Conservation (phyloP, 2,888 invertebrate species). For the Pristionchus arcanus region DNA sequence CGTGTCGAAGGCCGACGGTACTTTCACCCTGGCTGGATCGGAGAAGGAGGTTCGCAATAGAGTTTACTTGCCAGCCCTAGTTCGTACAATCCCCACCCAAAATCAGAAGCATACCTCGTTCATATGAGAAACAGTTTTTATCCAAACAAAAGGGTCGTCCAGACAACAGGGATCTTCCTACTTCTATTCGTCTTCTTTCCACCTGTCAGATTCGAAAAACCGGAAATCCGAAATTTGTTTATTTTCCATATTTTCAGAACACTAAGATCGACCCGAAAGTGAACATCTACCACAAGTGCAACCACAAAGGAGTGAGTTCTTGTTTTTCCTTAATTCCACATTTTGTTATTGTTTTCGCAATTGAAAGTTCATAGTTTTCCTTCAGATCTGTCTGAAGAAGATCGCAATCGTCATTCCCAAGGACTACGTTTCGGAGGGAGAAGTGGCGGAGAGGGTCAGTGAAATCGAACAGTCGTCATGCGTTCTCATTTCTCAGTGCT, state of each 20-base stretch:
- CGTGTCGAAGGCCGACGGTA: slow-evolving; percentile 67
- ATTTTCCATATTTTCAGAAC: slow-evolving; percentile 41
- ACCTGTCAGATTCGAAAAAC: too few relatives aligned
- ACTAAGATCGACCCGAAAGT: slow-evolving; percentile 66
- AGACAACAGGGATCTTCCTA: too few relatives aligned
- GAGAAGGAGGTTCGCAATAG: slow-evolving; percentile 59
- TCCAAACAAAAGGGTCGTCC: too few relatives aligned
- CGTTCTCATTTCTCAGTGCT: background rate
- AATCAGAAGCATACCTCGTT: too few relatives aligned
- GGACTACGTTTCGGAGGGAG: slow-evolving; percentile 63
- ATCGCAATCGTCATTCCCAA: slow-evolving; percentile 69
- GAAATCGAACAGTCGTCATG: too few relatives aligned
- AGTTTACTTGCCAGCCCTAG: too few relatives aligned
- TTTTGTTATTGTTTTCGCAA: background rate
- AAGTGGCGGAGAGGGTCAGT: slow-evolving; percentile 38
- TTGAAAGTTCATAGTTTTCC: background rate
- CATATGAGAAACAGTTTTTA: too few relatives aligned
- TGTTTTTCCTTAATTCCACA: background rate
- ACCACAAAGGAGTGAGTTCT: slow-evolving; percentile 54
- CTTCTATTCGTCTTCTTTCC: too few relatives aligned
- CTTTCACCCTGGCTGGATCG: slow-evolving; percentile 67
- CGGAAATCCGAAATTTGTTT: too few relatives aligned
- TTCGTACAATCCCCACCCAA: too few relatives aligned
- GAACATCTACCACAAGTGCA: slow-evolving; percentile 62
- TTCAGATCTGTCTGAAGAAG: slow-evolving; percentile 65